A percentile compares a stretch with the other conserved stretches of the same genome.
Conservation (phyloP, 2,888 invertebrate genomes). For the Acronicta aceris region DNA sequence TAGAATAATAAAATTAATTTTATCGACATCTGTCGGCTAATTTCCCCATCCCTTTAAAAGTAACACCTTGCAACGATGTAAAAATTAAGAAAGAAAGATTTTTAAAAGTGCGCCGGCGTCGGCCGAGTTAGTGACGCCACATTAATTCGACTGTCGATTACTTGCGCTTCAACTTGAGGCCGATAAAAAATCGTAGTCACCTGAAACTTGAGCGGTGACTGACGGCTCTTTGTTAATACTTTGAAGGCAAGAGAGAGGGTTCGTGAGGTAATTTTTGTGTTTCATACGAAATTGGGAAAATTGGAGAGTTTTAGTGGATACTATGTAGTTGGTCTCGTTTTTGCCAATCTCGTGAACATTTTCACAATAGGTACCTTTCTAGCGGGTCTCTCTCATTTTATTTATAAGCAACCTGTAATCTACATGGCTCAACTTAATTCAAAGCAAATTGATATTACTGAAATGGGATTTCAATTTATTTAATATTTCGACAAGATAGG, state of each 20-base stretch:
- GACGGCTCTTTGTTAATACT: slow-evolving; percentile 52
- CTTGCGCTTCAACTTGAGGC: slow-evolving; percentile 62
- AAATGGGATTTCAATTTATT: too few relatives aligned
- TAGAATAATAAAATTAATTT: background rate
- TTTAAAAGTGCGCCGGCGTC: slow-evolving; percentile 75
- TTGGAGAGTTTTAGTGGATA: background rate
- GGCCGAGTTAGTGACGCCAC: slow-evolving; percentile 87
- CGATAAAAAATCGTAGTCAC: slow-evolving; percentile 67
- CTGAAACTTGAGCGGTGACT: slow-evolving; percentile 54
- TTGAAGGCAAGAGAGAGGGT: slow-evolving; percentile 30
- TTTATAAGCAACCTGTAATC: too few relatives aligned
- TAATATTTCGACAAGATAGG: too few relatives aligned
- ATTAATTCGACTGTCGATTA: slow-evolving; percentile 86
- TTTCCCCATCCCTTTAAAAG: slow-evolving; percentile 58
- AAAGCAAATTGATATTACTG: too few relatives aligned
- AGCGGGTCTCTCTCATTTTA: too few relatives aligned
- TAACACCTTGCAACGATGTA: slow-evolving; percentile 87
- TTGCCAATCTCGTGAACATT: too few relatives aligned
- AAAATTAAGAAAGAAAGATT: slow-evolving; percentile 87
- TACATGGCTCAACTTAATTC: too few relatives aligned
- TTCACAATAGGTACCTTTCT: too few relatives aligned
- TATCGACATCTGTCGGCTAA: slow-evolving; percentile 33
- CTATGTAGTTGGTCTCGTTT: too few relatives aligned
- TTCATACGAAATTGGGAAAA: background rate
- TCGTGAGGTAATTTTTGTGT: slow-evolving; percentile 19